Base-by-base conservation (phyloP, 2,113 vertebrate genomes). In the Microcebus ravelobensis region DNA sequence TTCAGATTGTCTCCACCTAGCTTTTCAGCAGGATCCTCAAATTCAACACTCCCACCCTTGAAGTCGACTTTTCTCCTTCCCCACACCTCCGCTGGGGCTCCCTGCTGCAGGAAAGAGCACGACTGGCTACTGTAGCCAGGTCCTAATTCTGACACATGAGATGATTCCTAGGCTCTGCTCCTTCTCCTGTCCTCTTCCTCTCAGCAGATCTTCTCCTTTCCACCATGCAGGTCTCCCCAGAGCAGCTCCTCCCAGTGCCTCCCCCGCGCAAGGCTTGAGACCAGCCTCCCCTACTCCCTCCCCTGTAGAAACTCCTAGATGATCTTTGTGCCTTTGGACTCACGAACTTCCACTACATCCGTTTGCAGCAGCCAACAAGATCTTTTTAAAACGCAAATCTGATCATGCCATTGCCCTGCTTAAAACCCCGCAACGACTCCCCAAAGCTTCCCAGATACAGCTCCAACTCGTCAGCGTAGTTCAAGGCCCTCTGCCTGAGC, bases 331-430 rank as follows among this genome's bases (percentile, higher is more conserved):
- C n/a, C 92, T 93, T 80, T 52, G 31, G 71, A 36, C 45, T 95
- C 91, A 93, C 88, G 91, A 59, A 91, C 31, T 82, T 68, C 31
- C n/a, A 52, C 31, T 91, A 39, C 63, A 80, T 52, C 45, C 10
- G 0, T 39, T 65, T 13, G 39, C 20, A 67, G 55, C n/a, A 31
- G 90, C 91, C 93, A 97, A 95, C 55, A 81, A 95, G 96, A 84
- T 70, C 93, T 95, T 97, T 97, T 96, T 88, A 97, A 95, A 97
- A 82, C 17, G 2, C 96, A 97, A 81, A 91, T 94, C 93, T 3
- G 52, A 96, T 93, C 36, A 71, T 21, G 68, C 79, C 86, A 65
- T 67, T 96, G 90, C 87, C 87, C 83, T 93, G 83, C 76, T 97
- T 95, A 93, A 95, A 96, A 65, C 45, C n/a, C 59, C 1, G 0